These are phyloP conservation scores for Yponomeuta cagnagella DNA, from an alignment of 2,888 invertebrate genomes.

Conservation along the genomic window DNA sequence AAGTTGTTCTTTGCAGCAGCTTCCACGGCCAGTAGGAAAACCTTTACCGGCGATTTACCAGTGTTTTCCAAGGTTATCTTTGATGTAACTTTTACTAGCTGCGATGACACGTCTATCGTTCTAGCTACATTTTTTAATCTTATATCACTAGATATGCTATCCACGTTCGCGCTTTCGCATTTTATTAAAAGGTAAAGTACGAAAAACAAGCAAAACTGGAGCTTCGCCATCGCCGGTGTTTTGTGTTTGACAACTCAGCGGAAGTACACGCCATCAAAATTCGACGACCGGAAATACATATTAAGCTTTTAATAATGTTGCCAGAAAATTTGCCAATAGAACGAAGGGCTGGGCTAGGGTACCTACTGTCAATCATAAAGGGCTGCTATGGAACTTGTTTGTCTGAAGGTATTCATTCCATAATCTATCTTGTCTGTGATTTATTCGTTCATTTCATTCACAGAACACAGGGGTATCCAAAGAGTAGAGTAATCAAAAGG, in stretches of 20 bases:
- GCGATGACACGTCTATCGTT: conserved; percentile 90
- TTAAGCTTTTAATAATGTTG: conserved; percentile 12
- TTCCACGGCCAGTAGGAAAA: conserved; percentile 83
- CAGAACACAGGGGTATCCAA: no score
- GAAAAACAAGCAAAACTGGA: conserved; percentile 49
- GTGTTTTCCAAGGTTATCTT: conserved; percentile 90
- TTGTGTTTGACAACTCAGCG: conserved; percentile 56
- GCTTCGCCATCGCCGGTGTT: conserved; percentile 50
- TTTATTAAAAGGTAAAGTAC: conserved; percentile 42
- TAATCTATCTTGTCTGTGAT: not conserved
- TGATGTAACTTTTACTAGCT: conserved; percentile 88
- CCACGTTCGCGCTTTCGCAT: conserved; percentile 51
- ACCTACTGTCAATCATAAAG: not conserved
- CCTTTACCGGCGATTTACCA: conserved; percentile 81
- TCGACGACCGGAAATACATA: conserved; percentile 19
- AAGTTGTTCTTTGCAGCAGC: conserved; percentile 77
- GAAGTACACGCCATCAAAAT: conserved; percentile 62
- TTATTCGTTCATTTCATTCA: not conserved
- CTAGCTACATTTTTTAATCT: conserved; percentile 88
- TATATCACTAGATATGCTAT: conserved; percentile 74
- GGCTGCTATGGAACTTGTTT: not conserved
- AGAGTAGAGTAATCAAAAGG: no score
- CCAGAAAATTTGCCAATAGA: not conserved
- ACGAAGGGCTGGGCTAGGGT: not conserved
- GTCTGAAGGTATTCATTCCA: not conserved